Conservation (phyloP, 2,888 invertebrate species). For the Argyresthia goedartella region DNA sequence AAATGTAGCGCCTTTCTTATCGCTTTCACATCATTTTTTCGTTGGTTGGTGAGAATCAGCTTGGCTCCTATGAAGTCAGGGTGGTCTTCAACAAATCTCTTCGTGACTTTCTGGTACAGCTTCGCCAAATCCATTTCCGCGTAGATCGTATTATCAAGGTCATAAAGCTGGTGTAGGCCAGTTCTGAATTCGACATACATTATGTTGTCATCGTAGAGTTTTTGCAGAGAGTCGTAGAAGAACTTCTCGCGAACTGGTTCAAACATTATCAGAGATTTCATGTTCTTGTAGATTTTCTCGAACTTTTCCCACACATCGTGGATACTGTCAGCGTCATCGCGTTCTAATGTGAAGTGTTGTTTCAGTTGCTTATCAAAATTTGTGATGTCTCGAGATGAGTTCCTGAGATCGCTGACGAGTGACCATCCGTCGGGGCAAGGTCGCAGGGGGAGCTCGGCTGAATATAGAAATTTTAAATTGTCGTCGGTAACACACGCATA, state of each 20-base stretch:
- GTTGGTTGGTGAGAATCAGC: constrained; percentile 67
- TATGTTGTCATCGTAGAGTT: constrained; percentile 77
- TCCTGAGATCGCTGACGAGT: constrained; percentile 57
- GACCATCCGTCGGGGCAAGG: constrained; percentile 57
- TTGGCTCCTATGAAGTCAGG: constrained; percentile 77
- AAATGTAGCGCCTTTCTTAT: constrained; percentile 46
- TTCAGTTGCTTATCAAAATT: constrained; percentile 65
- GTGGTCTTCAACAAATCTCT: constrained; percentile 69
- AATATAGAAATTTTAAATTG: constrained; percentile 43
- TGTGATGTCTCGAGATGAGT: constrained; percentile 40
- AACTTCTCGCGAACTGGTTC: constrained; percentile 74
- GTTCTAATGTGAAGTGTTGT: constrained; percentile 65
- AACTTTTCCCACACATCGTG: constrained; percentile 74
- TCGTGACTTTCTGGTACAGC: constrained; percentile 66
- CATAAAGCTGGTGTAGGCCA: constrained; percentile 71
- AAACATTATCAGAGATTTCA: constrained; percentile 70
- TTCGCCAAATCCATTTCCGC: constrained; percentile 60
- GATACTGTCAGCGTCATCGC: constrained; percentile 50
- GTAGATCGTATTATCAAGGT: constrained; percentile 71
- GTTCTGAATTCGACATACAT: constrained; percentile 78
- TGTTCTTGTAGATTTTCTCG: constrained; percentile 54
- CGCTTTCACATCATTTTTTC: constrained; percentile 31
- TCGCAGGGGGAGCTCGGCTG: constrained; percentile 28
- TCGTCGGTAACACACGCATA: constrained; percentile 57
- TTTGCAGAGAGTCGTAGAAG: constrained; percentile 71